A percentile compares a stretch with the other conserved stretches of the same genome.
Conservation (phyloP, 2,113 vertebrate species). For the Fulmarus glacialis region DNA sequence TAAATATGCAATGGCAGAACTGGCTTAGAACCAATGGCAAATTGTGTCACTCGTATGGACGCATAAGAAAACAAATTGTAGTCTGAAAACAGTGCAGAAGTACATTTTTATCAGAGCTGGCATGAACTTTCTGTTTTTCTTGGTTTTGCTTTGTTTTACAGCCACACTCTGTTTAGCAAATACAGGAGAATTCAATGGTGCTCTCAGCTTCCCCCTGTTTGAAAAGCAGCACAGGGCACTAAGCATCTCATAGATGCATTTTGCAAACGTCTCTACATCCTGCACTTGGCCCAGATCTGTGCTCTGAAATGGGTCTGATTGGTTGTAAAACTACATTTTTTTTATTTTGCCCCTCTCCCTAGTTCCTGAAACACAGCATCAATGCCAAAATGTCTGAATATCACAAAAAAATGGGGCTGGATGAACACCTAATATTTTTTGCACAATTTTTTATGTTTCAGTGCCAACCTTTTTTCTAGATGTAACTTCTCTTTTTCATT, state of each 20-base stretch:
- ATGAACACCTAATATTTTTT: background rate
- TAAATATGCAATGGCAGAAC: background rate
- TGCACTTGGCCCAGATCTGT: background rate
- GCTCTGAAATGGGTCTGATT: background rate
- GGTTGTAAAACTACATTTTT: background rate
- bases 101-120: background rate
- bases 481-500: background rate
- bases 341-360: background rate
- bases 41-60: background rate
- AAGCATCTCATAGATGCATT: no score
- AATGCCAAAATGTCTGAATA: background rate
- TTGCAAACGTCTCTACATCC: background rate
- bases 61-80: background rate
- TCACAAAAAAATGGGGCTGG: background rate
- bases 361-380: background rate
- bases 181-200: background rate
- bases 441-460: background rate
- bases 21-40: background rate
- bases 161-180: background rate
- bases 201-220: background rate
- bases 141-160: background rate
- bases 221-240: background rate
- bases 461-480: background rate
- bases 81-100: background rate
- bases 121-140: background rate